Conservation (phyloP, 2,113 vertebrate species). For the Scortum barcoo region DNA sequence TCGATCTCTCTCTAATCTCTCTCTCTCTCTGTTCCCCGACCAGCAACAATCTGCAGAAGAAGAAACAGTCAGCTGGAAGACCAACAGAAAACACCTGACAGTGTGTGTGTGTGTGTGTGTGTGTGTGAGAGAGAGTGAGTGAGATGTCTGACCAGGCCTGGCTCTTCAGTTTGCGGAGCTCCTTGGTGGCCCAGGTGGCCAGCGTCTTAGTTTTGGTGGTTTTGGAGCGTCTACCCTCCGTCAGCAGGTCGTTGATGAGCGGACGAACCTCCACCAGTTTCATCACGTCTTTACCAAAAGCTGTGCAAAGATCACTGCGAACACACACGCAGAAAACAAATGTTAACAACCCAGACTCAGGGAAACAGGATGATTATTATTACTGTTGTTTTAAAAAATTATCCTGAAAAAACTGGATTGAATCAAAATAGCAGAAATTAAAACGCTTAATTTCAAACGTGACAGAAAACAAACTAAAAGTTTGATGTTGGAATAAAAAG, state of each 20-base stretch:
- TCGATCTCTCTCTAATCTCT: conserved; percentile 70
- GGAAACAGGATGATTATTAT: too few relatives aligned
- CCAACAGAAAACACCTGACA: neutral
- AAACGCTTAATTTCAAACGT: too few relatives aligned
- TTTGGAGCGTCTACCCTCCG: conserved; percentile 96
- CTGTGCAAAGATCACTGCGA: conserved; percentile 93
- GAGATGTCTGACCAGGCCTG: conserved; percentile 90
- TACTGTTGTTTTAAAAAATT: too few relatives aligned
- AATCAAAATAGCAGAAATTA: too few relatives aligned
- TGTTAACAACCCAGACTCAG: too few relatives aligned
- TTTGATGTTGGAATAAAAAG: too few relatives aligned
- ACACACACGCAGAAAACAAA: neutral
- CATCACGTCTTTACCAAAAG: conserved; percentile 97
- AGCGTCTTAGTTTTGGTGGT: conserved; percentile 97
- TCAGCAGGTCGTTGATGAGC: conserved; percentile 97
- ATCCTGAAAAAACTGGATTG: too few relatives aligned
- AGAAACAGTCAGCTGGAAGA: neutral
- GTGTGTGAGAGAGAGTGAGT: neutral
- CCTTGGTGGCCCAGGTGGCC: conserved; percentile 98
- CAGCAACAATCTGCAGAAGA: conserved; percentile 77
- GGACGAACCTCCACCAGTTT: conserved; percentile 97
- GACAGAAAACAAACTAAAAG: too few relatives aligned
- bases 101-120: neutral
- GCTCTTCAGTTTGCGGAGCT: conserved; percentile 98
- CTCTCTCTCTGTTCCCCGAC: conserved; percentile 59